Percentiles rank a stretch among this genome's conserved stretches.
phyloP scores from a whole-genome alignment of 2,888 invertebrate genomes.

The Standfussiana lucernea region DNA sequence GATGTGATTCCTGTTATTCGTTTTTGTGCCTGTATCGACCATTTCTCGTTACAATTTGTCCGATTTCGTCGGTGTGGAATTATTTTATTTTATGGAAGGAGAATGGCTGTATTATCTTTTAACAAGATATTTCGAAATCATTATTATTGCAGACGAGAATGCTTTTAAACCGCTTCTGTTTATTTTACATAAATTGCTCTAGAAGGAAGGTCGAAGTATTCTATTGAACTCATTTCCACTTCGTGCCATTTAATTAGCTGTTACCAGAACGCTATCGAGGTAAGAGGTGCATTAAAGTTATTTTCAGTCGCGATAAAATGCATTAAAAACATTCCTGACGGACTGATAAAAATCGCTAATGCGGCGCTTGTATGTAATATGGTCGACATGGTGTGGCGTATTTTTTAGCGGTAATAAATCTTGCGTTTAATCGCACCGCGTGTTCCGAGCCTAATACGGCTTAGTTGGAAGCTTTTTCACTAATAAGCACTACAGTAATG shows the following conservation, averaged over 20 bases:
- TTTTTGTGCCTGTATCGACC: neutral
- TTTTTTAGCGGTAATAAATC: slow-evolving; percentile 53
- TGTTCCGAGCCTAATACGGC: slow-evolving; percentile 34
- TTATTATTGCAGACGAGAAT: neutral
- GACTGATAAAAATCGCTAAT: slow-evolving; percentile 58
- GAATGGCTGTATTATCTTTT: neutral
- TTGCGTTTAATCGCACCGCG: slow-evolving; percentile 30
- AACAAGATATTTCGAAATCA: neutral
- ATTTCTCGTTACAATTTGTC: neutral
- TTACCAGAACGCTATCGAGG: slow-evolving; percentile 37
- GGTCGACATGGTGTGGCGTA: slow-evolving; percentile 16
- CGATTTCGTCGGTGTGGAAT: neutral
- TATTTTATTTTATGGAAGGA: neutral
- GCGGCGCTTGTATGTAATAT: slow-evolving; percentile 31
- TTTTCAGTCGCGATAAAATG: slow-evolving; percentile 56
- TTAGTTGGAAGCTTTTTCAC: slow-evolving; percentile 37
- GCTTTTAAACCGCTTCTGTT: neutral
- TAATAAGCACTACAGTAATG: slow-evolving; percentile 31
- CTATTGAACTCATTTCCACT: slow-evolving; percentile 38
- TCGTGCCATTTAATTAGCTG: slow-evolving; percentile 51
- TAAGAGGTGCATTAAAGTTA: slow-evolving; percentile 48
- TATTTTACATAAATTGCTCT: slow-evolving; percentile 21
- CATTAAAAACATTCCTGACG: slow-evolving; percentile 30
- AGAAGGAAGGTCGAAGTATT: slow-evolving; percentile 31
- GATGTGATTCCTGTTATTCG: slow-evolving; percentile 16